A percentile compares a stretch with the other conserved stretches of the same genome.
Evolutionary conservation across 2,113 vertebrate species (phyloP).

Genomic region (Burhinus bistriatus): DNA sequence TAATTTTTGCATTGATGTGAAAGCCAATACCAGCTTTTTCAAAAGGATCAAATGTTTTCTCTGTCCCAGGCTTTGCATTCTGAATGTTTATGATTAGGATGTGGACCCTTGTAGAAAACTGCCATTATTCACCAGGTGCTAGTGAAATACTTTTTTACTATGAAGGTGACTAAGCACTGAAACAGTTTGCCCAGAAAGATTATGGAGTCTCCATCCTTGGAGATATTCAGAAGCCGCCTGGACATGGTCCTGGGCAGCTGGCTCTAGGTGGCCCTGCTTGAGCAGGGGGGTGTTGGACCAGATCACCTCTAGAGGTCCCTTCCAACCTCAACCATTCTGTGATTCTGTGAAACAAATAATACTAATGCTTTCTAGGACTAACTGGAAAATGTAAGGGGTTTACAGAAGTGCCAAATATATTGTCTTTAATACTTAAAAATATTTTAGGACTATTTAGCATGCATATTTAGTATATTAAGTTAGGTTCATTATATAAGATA

Average conservation of each 20-base stretch:
- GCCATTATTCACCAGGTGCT: not conserved
- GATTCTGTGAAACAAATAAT: not conserved
- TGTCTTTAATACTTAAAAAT: not conserved
- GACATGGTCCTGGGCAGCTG: not conserved
- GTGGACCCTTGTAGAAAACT: not conserved
- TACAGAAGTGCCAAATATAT: not conserved
- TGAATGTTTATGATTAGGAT: not conserved
- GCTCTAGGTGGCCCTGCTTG: not conserved
- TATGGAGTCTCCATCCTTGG: not conserved
- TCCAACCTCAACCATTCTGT: not conserved
- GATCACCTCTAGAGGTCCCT: not conserved
- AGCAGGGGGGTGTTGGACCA: not conserved
- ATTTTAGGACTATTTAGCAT: not conserved
- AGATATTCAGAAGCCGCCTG: not conserved
- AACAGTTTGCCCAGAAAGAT: not conserved
- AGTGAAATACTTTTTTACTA: not conserved
- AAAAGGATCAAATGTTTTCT: not conserved
- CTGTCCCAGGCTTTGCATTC: not conserved
- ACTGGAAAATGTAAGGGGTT: not conserved
- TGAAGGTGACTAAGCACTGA: not conserved
- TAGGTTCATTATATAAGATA: not conserved
- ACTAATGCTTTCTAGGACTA: not conserved
- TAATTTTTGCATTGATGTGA: not conserved
- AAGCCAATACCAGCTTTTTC: not conserved
- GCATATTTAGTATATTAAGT: not conserved